phyloP scores from a whole-genome alignment of 1,140 invertebrate species.

The Cotesia glomerata region DNA sequence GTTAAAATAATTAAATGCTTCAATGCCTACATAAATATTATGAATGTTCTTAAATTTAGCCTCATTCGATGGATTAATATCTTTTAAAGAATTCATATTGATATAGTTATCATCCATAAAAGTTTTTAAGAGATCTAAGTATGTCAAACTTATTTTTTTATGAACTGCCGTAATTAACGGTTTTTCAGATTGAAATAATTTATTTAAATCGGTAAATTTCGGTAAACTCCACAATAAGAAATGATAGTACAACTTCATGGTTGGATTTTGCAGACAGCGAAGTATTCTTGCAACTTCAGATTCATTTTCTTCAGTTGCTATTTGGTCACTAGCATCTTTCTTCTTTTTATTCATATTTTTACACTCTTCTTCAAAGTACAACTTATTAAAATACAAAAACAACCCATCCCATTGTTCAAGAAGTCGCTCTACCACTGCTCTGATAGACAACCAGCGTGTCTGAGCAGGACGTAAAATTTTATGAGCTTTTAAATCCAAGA shows the following conservation, averaged over 20 bases:
- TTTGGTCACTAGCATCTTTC: conserved; percentile 5
- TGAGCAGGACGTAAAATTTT: conserved; percentile 30
- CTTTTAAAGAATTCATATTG: too few relatives aligned
- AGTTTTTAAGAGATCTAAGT: too few relatives aligned
- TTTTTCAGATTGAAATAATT: too few relatives aligned
- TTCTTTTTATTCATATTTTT: not conserved
- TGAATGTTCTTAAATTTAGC: too few relatives aligned
- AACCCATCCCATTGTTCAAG: conserved; percentile 32
- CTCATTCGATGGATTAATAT: too few relatives aligned
- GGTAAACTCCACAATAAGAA: conserved; percentile 36
- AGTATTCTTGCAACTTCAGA: too few relatives aligned
- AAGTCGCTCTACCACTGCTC: conserved; percentile 24
- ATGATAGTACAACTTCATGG: conserved; percentile 32
- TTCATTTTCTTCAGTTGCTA: conserved; percentile 22
- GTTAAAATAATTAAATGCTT: too few relatives aligned
- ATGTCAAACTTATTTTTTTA: too few relatives aligned
- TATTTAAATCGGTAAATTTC: too few relatives aligned
- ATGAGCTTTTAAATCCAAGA: conserved; percentile 27
- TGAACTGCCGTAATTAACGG: too few relatives aligned
- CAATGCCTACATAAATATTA: too few relatives aligned
- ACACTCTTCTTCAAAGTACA: not conserved
- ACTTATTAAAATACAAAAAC: conserved; percentile 18
- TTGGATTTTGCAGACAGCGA: conserved; percentile 27
- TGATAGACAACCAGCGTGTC: conserved; percentile 30
- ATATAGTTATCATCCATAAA: too few relatives aligned